Evolutionary conservation across 1,140 invertebrate genomes (phyloP).

Genomic region (Drosophila elegans): DNA sequence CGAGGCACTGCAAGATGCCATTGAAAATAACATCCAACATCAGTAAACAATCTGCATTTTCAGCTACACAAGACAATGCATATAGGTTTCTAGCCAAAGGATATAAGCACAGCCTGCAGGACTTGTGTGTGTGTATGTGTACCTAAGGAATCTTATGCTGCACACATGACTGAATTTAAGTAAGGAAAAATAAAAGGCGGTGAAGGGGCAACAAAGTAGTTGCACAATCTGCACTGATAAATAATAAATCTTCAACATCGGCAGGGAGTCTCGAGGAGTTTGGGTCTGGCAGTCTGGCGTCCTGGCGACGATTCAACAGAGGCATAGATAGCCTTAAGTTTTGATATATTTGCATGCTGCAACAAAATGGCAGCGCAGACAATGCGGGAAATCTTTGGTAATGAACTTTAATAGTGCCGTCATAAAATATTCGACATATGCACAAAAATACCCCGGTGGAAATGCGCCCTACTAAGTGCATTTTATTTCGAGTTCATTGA

Average conservation of each 20-base stretch:
- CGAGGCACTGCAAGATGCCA: conserved; percentile 50
- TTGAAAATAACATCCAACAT: conserved; percentile 71
- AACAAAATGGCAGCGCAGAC: conserved; percentile 56
- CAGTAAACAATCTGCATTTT: conserved; percentile 77
- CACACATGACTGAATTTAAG: conserved; percentile 56
- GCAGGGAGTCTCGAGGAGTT: conserved; percentile 42
- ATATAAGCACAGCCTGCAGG: conserved; percentile 27
- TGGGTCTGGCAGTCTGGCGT: conserved; percentile 14
- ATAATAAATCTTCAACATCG: conserved; percentile 73
- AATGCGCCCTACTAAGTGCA: not conserved
- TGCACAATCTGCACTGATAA: conserved; percentile 78
- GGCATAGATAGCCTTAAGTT: conserved; percentile 50
- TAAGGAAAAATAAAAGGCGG: conserved; percentile 1
- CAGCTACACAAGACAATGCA: conserved; percentile 66
- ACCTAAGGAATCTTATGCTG: conserved; percentile 61
- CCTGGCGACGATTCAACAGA: conserved; percentile 43
- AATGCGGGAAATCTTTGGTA: conserved; percentile 54
- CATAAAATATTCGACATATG: conserved; percentile 33
- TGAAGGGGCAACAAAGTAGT: conserved; percentile 45
- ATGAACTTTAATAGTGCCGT: conserved; percentile 67
- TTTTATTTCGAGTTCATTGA: not conserved
- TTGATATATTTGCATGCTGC: conserved; percentile 65
- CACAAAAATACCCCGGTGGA: not conserved
- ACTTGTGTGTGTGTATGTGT: conserved; percentile 22
- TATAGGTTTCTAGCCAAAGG: conserved; percentile 53